Percentiles rank a stretch among this genome's conserved stretches.
Conservation (phyloP, 2,888 invertebrate genomes). For the Latrodectus hesperus region DNA sequence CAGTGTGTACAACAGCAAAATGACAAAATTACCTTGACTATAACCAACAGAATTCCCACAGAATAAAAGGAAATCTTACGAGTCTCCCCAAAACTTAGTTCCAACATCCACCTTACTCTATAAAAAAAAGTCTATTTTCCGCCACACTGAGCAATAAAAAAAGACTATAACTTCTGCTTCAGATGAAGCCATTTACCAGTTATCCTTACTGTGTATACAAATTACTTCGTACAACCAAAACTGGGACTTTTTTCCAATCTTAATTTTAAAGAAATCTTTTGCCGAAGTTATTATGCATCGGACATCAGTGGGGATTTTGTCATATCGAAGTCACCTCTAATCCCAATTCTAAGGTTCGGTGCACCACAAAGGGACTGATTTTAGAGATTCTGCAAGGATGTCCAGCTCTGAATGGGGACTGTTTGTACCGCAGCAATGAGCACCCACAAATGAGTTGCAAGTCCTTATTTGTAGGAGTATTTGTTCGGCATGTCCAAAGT, state of each 20-base stretch:
- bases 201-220: background rate
- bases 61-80: background rate
- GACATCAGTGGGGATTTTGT: slow-evolving; percentile 45
- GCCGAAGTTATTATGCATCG: slow-evolving; percentile 14
- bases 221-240: background rate
- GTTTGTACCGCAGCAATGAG: background rate
- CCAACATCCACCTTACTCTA: background rate
- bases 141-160: background rate
- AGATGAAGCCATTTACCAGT: background rate
- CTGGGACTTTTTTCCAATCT: background rate
- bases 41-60: background rate
- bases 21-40: background rate
- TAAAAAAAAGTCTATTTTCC: background rate
- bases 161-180: background rate
- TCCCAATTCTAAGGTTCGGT: slow-evolving; percentile 29
- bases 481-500: background rate
- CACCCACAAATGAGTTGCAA: background rate
- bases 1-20: background rate
- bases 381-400: background rate
- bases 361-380: slow-evolving; percentile 6
- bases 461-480: background rate
- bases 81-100: background rate
- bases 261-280: background rate
- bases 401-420: background rate
- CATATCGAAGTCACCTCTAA: slow-evolving; percentile 44